Percentiles rank a stretch among this genome's conserved stretches.
Evolutionary conservation across 2,888 invertebrate genomes (phyloP).

Genomic region (Amiota mariae): DNA sequence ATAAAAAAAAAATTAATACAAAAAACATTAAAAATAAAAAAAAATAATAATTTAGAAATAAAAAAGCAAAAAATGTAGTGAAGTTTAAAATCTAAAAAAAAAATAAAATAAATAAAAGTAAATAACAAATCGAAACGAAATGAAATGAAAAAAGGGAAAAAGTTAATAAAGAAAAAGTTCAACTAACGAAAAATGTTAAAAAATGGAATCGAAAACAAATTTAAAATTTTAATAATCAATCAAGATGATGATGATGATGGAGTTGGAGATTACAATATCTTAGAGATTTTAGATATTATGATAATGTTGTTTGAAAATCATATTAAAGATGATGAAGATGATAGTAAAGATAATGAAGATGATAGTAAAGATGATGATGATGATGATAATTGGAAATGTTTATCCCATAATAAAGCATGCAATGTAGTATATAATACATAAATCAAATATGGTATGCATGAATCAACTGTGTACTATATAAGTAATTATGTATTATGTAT

Average conservation of each 20-base stretch:
- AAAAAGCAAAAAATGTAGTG: slow-evolving; percentile 12
- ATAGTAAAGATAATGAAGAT: neutral
- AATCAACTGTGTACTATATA: neutral
- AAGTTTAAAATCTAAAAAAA: slow-evolving; percentile 34
- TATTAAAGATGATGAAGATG: too few relatives aligned
- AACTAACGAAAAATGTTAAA: neutral
- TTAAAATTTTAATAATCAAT: too few relatives aligned
- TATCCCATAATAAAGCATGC: neutral
- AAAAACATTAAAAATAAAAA: slow-evolving; percentile 36
- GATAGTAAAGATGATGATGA: slow-evolving; percentile 2
- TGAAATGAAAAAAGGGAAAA: neutral
- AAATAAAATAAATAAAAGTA: slow-evolving; percentile 47
- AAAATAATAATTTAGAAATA: slow-evolving; percentile 27
- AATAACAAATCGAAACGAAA: neutral
- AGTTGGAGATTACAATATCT: too few relatives aligned
- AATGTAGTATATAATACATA: too few relatives aligned
- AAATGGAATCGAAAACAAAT: neutral
- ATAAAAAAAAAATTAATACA: slow-evolving; percentile 37
- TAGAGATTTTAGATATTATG: neutral
- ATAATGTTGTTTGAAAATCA: too few relatives aligned
- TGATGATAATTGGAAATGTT: slow-evolving; percentile 5
- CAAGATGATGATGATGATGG: too few relatives aligned
- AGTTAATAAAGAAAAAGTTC: slow-evolving; percentile 21
- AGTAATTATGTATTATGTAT: slow-evolving; percentile 25
- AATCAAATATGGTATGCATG: too few relatives aligned